These are phyloP conservation scores for Leptarthrus brevirostris DNA, from an alignment of 2,888 invertebrate genomes.

Conservation along the genomic window DNA sequence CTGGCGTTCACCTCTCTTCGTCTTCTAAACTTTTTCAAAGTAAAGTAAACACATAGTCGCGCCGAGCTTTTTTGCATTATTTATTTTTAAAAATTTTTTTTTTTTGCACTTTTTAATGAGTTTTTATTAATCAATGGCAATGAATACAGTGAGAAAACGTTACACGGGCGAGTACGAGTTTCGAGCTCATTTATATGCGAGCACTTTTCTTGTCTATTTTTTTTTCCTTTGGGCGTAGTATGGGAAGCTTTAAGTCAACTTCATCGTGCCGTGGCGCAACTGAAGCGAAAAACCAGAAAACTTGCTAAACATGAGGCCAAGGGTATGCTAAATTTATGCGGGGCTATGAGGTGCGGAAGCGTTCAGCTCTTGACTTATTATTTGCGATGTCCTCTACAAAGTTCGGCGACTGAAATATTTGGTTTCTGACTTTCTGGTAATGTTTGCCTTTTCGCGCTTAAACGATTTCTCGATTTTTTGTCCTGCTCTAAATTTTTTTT, in stretches of 20 bases:
- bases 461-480: neutral
- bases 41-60: neutral
- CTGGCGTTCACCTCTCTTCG: neutral
- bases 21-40: neutral
- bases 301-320: slow-evolving; percentile 11
- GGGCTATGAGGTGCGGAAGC: slow-evolving; percentile 5
- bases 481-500: neutral
- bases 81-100: too few species aligned
- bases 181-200: slow-evolving; percentile 18
- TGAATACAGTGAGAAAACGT: slow-evolving; percentile 13
- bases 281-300: neutral
- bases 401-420: neutral
- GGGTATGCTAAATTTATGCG: slow-evolving; percentile 42
- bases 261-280: neutral
- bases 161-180: neutral
- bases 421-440: neutral
- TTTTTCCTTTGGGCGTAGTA: neutral
- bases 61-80: neutral
- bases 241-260: slow-evolving; percentile 1
- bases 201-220: neutral
- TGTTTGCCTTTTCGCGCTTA: neutral
- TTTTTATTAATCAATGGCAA: slow-evolving; percentile 34
- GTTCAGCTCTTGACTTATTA: neutral
- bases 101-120: neutral
- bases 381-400: slow-evolving; percentile 21